Percentiles rank a stretch among this genome's conserved stretches.
Evolutionary conservation across 1,140 invertebrate genomes (phyloP).

Genomic region (Thereuonema tuberculata): DNA sequence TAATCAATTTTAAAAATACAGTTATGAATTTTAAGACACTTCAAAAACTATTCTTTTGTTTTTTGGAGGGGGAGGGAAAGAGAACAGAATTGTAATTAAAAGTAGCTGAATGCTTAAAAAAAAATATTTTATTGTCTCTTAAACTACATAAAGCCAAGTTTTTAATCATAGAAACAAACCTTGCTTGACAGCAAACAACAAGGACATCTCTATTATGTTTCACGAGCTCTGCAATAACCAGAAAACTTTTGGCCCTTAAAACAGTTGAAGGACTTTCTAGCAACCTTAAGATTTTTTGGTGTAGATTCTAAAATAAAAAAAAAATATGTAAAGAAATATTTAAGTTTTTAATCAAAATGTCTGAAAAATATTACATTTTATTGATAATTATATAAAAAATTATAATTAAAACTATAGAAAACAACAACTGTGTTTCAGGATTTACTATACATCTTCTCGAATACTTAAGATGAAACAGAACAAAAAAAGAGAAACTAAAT

Average conservation of each 20-base stretch:
- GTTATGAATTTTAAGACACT: too few relatives aligned
- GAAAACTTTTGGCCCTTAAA: conserved; percentile 1
- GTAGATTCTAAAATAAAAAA: background rate
- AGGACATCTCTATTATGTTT: background rate
- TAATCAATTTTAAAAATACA: too few relatives aligned
- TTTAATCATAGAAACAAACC: background rate
- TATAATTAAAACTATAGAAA: too few relatives aligned
- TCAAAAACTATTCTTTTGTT: too few relatives aligned
- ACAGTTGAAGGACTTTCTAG: conserved; percentile 2
- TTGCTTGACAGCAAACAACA: background rate
- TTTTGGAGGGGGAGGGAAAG: too few relatives aligned
- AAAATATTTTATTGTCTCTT: background rate
- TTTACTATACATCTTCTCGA: too few relatives aligned
- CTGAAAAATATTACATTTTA: too few relatives aligned
- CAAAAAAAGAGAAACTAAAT: too few relatives aligned
- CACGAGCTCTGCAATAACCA: background rate
- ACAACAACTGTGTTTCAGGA: too few relatives aligned
- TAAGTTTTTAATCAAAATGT: background rate
- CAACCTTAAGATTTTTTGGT: background rate
- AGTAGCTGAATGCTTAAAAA: background rate
- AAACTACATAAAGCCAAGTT: background rate
- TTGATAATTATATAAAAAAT: too few relatives aligned
- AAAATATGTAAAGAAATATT: background rate
- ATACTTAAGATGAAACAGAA: too few relatives aligned
- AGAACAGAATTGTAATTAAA: background rate